Evolutionary conservation across 1,140 invertebrate genomes (phyloP).

Genomic region (Oscheius sp.): DNA sequence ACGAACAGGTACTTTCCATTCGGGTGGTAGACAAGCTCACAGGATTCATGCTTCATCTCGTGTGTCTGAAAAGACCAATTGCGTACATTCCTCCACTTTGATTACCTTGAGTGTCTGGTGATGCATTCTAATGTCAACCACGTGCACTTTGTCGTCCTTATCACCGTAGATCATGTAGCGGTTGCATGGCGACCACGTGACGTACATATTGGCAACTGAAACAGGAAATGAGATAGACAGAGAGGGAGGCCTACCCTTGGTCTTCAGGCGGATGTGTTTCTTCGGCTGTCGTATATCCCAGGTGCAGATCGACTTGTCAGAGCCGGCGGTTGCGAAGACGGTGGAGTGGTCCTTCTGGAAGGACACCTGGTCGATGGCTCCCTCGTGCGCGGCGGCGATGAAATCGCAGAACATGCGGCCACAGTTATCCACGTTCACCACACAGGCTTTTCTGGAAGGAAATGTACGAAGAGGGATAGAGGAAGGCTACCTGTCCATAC

Average conservation of each 20-base stretch:
- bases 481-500: neutral
- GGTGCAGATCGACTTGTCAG: constrained; percentile 13
- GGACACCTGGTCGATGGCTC: constrained; percentile 6
- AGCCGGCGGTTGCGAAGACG: constrained; percentile 21
- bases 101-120: neutral
- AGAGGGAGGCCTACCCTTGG: constrained; percentile 3
- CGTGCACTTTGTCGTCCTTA: constrained; percentile 16
- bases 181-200: constrained; percentile 19
- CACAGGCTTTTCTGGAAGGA: neutral
- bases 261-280: neutral
- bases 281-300: constrained; percentile 27
- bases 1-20: constrained; percentile 14
- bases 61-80: constrained; percentile 20
- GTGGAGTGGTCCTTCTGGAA: constrained; percentile 13
- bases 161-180: constrained; percentile 13
- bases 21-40: constrained; percentile 13
- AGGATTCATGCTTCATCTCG: constrained; percentile 14
- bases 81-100: neutral
- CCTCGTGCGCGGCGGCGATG: neutral
- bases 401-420: neutral
- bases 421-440: neutral
- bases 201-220: constrained; percentile 19
- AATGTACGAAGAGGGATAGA: neutral
- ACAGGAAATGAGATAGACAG: neutral
- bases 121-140: constrained; percentile 14